A percentile compares a stretch with the other conserved stretches of the same genome.
Conservation (phyloP, 92 coral and sea anemone genomes). For the Siderastrea radians region DNA sequence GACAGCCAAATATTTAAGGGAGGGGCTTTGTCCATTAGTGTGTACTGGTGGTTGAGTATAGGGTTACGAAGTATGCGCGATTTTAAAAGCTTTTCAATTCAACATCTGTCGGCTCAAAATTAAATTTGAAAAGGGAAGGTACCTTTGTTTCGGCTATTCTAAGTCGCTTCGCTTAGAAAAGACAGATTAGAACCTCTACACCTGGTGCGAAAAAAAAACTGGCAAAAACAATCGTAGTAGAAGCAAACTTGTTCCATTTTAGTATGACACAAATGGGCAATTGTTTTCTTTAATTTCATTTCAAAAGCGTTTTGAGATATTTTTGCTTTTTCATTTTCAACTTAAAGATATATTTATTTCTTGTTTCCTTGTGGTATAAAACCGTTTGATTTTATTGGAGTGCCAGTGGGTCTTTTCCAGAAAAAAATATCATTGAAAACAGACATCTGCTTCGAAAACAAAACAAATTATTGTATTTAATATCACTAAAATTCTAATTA, state of each 20-base stretch:
- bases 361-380: neutral
- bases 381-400: neutral
- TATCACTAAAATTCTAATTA: slow-evolving; percentile 33
- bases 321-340: neutral
- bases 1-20: slow-evolving; percentile 37
- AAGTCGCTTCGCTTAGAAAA: neutral
- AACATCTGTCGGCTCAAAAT: slow-evolving; percentile 39
- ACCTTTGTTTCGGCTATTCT: neutral
- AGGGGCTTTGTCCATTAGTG: slow-evolving; percentile 48
- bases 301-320: neutral
- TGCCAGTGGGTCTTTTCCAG: neutral
- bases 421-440: slow-evolving; percentile 1
- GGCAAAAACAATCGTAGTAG: neutral
- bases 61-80: slow-evolving; percentile 19
- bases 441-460: slow-evolving; percentile 27
- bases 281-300: neutral
- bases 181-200: neutral
- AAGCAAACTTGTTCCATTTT: neutral
- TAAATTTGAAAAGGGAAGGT: slow-evolving; percentile 21
- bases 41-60: slow-evolving; percentile 39
- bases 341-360: neutral
- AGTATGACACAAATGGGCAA: neutral
- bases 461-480: slow-evolving; percentile 29
- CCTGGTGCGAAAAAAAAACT: neutral
- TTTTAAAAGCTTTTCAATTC: slow-evolving; percentile 39